Base-by-base conservation (phyloP, 2,113 vertebrate genomes). In the Myanophis thanlyinensis region DNA sequence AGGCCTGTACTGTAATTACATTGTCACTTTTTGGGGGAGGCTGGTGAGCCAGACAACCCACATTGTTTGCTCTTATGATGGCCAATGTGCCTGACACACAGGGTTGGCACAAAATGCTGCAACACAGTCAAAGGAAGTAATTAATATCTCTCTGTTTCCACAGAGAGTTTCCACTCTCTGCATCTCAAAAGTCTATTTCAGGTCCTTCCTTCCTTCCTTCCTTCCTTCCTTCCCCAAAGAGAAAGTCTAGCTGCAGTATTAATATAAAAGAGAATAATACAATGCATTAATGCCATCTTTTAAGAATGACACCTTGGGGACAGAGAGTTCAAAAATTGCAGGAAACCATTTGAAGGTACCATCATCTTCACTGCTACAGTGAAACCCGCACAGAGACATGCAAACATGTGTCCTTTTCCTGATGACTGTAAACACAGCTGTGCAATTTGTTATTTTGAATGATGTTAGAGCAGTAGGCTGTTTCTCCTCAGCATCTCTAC, bases 321-420 rank as follows among this genome's bases (percentile, higher is more conserved):
- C 92, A 91, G 92, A 93, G 93, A 94, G 96, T 91, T 95, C 88
- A 94, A 56, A 96, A 85, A 27, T 86, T 96, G 94, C 80, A 89
- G 93, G 96, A 96, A 95, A 90, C 40, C 95, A 95, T 90, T 90
- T 95, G 93, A 95, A 97, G 95, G 94, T 95, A 88, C 92, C 91
- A 95, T 96, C 92, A 93, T 89, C 53, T 30, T 22, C 62, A 94
- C 95, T 93, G 90, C 96, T 95, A 92, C 94, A 94, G 93, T 88
- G 95, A 96, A 96, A 97, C 95, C 94, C 95, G 92, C 90, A 95
- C 92, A 95, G n/a, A 35, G n/a, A 73, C 67, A 18, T 18, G 67
- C n/a, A 73, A 73, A 73, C 67, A 73, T 18, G 20, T 91, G 3
- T 46, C 12, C 93, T 90, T 91, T 92, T 73, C 49, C 92, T 92